Evolutionary conservation across 2,113 vertebrate genomes (phyloP), one percentile per base, ranked within the genome.

Genomic region (Lanius ludovicianus): DNA sequence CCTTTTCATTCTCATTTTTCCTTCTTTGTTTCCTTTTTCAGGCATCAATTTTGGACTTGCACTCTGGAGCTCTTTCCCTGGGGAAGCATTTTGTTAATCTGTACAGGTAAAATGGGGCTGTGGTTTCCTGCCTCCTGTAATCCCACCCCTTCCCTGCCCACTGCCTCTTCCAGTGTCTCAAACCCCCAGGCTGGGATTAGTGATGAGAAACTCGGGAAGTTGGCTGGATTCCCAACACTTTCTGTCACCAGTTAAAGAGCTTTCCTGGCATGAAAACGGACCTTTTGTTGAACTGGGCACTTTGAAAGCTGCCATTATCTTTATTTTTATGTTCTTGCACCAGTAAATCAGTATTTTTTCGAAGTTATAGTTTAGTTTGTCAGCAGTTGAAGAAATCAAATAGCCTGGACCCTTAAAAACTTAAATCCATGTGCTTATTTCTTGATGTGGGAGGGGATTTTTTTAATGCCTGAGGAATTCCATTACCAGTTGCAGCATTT

Each of bases 71-170:
- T 20, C 95, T 99, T 90, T 99, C 99, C 3, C 98, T 99, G 92
- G 99, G 99, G 33, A 99, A 98, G 89, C 99, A 99, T 96, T 99
- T 99, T 96, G 99, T 99, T 63, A 99, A 99, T 95, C 97, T 99
- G 81, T 99, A 99, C 98, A 99, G 99, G 99, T 99, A 96, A 97
- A 97, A 41, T 3, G 9, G 12, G 33, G 4, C 53, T 70, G 44
- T 71, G 62, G 24, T 27, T 91, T 81, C 12, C 69, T 85, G 31
- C 25, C 46, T 60, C 11, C 21, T 76, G 46, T 63, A 30, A 28
- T 18, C 57, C 65, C 83, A 1, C 4, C 20, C n/a, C n/a, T 74
- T 47, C 33, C 27, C 10, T 55, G 47, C 74, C 81, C 37, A 6
- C 11, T 37, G n/a, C 44, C 35, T 39, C 35, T 49, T 44, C 27